Conservation (phyloP, 2,797 vertebrate species). For the Vespertilio murinus region DNA sequence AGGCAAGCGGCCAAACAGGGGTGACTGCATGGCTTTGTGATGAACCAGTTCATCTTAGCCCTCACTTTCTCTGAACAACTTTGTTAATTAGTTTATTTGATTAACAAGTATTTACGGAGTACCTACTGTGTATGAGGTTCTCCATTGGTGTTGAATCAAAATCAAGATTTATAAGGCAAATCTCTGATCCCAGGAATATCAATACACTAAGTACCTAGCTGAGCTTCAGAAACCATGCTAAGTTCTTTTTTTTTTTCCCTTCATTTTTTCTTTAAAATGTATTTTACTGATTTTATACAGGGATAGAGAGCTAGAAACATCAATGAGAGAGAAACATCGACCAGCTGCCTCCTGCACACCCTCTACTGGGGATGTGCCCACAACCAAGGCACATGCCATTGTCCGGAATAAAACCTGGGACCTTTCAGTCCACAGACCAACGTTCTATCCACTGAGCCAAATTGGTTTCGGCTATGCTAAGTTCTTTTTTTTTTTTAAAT, state of each 20-base stretch:
- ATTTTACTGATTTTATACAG: too few relatives aligned
- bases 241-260: neutral
- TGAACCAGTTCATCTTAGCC: neutral
- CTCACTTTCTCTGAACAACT: neutral
- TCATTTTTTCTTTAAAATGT: too few relatives aligned
- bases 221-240: neutral
- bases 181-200: neutral
- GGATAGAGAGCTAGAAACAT: too few relatives aligned
- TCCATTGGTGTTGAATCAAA: neutral
- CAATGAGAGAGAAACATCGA: too few relatives aligned
- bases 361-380: too few relatives aligned
- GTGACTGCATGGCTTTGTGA: neutral
- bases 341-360: too few relatives aligned
- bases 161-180: neutral
- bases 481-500: neutral
- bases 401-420: too few relatives aligned
- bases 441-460: too few relatives aligned
- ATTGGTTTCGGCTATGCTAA: too few relatives aligned
- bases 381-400: too few relatives aligned
- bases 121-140: neutral
- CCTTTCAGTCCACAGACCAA: too few relatives aligned
- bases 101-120: neutral
- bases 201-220: neutral
- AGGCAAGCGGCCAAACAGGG: neutral
- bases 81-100: neutral